Evolutionary conservation across 2,113 vertebrate species (phyloP).

Genomic region (Sebastes schlegelii): DNA sequence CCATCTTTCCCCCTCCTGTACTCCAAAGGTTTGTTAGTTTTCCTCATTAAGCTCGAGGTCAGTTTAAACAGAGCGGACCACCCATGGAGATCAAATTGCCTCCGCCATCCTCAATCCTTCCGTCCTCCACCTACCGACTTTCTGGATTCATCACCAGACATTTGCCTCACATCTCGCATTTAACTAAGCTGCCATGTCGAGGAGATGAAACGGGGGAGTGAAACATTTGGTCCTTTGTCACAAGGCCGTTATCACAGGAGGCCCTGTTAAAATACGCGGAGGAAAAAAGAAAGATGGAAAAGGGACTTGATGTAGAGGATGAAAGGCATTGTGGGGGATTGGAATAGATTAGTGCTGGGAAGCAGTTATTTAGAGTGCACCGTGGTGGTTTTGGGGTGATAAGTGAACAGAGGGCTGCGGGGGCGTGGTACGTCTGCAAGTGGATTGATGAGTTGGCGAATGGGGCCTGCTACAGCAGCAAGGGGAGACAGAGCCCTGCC

Average conservation of each 20-base stretch:
- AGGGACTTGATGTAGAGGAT: conserved; percentile 44
- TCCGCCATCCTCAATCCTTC: conserved; percentile 20
- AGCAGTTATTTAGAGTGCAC: conserved; percentile 70
- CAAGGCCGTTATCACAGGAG: conserved; percentile 43
- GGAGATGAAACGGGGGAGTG: conserved; percentile 33
- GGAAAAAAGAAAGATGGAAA: conserved; percentile 32
- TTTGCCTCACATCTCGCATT: conserved; percentile 24
- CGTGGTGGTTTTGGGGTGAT: conserved; percentile 65
- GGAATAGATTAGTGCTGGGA: conserved; percentile 65
- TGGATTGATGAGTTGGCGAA: conserved; percentile 73
- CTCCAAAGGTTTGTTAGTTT: conserved; percentile 50
- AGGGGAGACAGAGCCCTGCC: conserved; percentile 67
- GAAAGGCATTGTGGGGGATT: conserved; percentile 63
- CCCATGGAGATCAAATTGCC: conserved; percentile 66
- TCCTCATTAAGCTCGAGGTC: conserved; percentile 71
- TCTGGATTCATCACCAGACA: conserved; percentile 29
- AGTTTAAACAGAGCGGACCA: conserved; percentile 67
- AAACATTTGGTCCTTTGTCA: conserved; percentile 37
- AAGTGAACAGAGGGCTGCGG: conserved; percentile 66
- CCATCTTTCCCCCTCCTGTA: not conserved
- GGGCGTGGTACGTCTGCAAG: conserved; percentile 57
- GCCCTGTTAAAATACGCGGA: conserved; percentile 29
- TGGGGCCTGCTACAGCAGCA: conserved; percentile 29
- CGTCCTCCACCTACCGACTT: conserved; percentile 34
- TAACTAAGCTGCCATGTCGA: conserved; percentile 17